Evolutionary conservation across 2,888 invertebrate genomes (phyloP), one percentile per base, ranked within the genome.

Genomic region (Macrophya alboannulata): DNA sequence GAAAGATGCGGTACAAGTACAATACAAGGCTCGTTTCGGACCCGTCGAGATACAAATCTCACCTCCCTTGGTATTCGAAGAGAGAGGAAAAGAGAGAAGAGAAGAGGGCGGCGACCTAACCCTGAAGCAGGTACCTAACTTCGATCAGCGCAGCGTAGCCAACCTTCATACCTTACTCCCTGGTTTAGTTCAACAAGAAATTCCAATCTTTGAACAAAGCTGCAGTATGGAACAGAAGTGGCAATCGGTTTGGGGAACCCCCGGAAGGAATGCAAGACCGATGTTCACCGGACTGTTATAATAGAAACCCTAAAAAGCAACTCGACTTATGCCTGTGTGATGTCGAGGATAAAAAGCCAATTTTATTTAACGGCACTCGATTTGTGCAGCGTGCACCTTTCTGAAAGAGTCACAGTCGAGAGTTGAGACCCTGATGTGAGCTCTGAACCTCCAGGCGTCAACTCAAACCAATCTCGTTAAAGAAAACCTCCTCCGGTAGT

Each of bases 1-100:
- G 77, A 77, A 77, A 77, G 77, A 77, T 77, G 77, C 77, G 77
- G 77, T 77, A 77, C 77, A 77, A 51, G 77, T 15, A 77, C 77
- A 77, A 77, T 77, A 31, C 77, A 21, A 55, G 51, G 51, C 55
- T 77, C 77, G 51, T 51, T 77, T 77, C 77, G 77, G 55, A 31
- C 55, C 77, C 51, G 77, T 51, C 31, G 77, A 77, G 77, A 77
- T 77, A 77, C 77, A 77, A 77, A 77, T 77, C 77, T 77, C 77
- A 77, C 77, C 48, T 77, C 77, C 37, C 77, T 77, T 55, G 77
- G 77, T 77, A 77, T 77, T 55, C 77, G 77, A 55, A 77, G 12
- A 37, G 77, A 77, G 21, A 17, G 17, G 5, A 48, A 17, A 40
- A 10, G n/a, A 43, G n/a, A 43, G 71, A n/a, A 43, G 17, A 43